Base-by-base conservation (phyloP, 2,113 vertebrate species). In the Tetrax tetrax region DNA sequence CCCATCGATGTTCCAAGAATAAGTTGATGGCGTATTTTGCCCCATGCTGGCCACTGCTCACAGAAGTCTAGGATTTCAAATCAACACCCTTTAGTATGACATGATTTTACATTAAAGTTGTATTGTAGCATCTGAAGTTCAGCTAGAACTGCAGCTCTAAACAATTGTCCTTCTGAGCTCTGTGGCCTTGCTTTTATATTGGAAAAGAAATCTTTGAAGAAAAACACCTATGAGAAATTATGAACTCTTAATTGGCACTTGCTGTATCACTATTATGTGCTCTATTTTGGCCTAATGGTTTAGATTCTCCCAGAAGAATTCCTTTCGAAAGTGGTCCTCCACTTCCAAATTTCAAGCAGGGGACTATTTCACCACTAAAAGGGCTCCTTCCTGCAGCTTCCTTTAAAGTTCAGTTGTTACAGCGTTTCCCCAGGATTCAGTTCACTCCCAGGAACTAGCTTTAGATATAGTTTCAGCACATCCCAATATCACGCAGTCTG, bases 1-100 rank as follows among this genome's bases (percentile, higher is more conserved):
- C 81, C 97, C 97, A 98, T 23, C 90, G 75, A 38, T 98, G 93
- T 92, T 97, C 94, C 75, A 98, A 64, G 69, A 97, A 96, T 8
- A 96, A 5, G 17, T 77, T 97, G 75, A 98, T 97, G 38, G 7
- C n/a, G 10, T 97, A 97, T 74, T 81, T 95, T 45, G 20, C 4
- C 19, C 95, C 95, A 76, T 94, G 60, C 8, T 83, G 66, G 53
- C 94, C 93, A 50, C 50, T 63, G 53, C 14, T 90, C 70, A 97
- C 94, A n/a, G 86, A 87, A 65, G 94, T 98, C 98, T 98, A 81
- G 57, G 95, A 95, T 92, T 48, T 72, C 41, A 91, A 65, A 63
- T 56, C 8, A 72, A 23, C 6, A 86, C 2, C 4, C 6, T 69
- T 95, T n/a, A 92, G 22, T 43, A 72, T 12, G 51, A 9, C 10